Base-by-base conservation (phyloP, 2,888 invertebrate genomes). In the Liodrosophila aerea region DNA sequence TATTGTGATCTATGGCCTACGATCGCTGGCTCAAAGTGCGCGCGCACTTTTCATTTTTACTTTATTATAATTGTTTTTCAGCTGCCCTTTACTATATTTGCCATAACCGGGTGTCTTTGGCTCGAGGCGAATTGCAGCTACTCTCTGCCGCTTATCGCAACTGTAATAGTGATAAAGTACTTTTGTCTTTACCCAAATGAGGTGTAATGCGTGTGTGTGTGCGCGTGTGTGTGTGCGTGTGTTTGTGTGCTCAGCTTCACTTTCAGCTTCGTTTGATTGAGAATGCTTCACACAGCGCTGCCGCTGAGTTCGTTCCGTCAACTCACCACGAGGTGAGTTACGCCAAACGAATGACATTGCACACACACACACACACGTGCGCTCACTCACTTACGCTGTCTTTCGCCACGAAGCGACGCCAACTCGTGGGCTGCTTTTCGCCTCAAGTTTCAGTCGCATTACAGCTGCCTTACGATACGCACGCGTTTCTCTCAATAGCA, bases 401-500 rank as follows among this genome's bases (percentile, higher is more conserved):
- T 43, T 66, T 67, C 31, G 22, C 27, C 54, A 73, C 64, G 59
- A n/a, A n/a, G n/a, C n/a, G n/a, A n/a, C n/a, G n/a, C n/a, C n/a
- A n/a, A n/a, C n/a, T 62, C 47, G 59, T 52, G 36, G 47, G 56
- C 63, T 60, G 57, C 31, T 45, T 30, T 51, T 75, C 70, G 66
- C 69, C 63, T 57, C 68, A 76, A 86, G 75, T 87, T 83, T 88
- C 85, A 88, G 87, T 88, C 87, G 76, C 69, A 76, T 68, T 61
- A 75, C 73, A 80, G 78, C 86, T 75, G 84, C 83, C 86, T 71
- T 68, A 74, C 65, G 75, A 73, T 71, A 74, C 83, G 85, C 87
- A 88, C 83, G 88, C 85, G 76, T 40, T 72, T 75, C 64, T 61
- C 45, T 41, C 51, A 15, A 4, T 18, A n/a, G 36, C 36, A 36